These are phyloP conservation scores for Pungitius pungitius DNA, from an alignment of 2,113 vertebrate species.

Conservation along the genomic window DNA sequence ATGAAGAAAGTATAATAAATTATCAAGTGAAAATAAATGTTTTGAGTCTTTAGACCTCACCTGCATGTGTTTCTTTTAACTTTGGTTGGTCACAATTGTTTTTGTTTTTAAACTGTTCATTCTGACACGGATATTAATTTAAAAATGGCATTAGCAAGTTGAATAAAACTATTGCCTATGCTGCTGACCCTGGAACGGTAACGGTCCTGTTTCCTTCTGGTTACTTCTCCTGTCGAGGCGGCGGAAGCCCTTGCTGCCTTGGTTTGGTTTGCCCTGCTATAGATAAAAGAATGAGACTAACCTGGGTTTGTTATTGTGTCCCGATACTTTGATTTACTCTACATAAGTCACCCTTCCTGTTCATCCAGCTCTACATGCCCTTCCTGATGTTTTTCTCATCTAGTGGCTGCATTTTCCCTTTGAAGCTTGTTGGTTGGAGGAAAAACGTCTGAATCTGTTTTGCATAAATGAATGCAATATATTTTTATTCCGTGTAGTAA, in stretches of 20 bases:
- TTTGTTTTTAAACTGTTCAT: conserved; percentile 46
- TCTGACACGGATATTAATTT: conserved; percentile 31
- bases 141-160: conserved; percentile 45
- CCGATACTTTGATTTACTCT: not conserved
- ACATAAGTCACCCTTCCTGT: conserved; percentile 30
- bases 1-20: conserved; percentile 83
- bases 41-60: conserved; percentile 79
- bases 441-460: conserved; percentile 1
- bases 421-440: not conserved
- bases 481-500: not conserved
- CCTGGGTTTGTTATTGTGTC: not conserved
- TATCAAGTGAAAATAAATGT: conserved; percentile 82
- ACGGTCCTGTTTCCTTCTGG: conserved; percentile 37
- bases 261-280: conserved; percentile 5
- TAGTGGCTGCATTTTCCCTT: conserved; percentile 7
- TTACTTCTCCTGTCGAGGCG: conserved; percentile 21
- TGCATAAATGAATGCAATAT: not conserved
- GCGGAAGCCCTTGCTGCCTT: conserved; percentile 1
- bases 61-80: conserved; percentile 79
- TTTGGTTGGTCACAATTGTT: conserved; percentile 63
- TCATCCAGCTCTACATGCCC: conserved; percentile 29
- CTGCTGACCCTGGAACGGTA: conserved; percentile 51
- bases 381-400: conserved; percentile 30
- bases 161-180: conserved; percentile 54
- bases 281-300: conserved; percentile 7